These are phyloP conservation scores for Spodoptera litura DNA, from an alignment of 1,140 invertebrate species.

Conservation along the genomic window DNA sequence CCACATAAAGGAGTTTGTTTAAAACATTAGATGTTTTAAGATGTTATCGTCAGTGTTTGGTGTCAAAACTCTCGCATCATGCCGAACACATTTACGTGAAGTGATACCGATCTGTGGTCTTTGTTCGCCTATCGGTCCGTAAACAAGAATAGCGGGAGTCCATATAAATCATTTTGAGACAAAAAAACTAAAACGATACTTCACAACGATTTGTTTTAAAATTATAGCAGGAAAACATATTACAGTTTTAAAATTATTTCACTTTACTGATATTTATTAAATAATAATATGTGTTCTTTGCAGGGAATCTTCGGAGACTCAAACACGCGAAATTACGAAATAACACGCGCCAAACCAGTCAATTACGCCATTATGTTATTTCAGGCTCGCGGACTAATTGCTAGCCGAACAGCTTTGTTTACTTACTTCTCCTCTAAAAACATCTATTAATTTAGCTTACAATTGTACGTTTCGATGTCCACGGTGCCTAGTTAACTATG, in stretches of 20 bases:
- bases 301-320: conserved; percentile 23
- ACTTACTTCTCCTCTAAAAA: conserved; percentile 55
- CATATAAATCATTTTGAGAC: conserved; percentile 80
- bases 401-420: conserved; percentile 61
- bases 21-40: conserved; percentile 84
- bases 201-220: conserved; percentile 31
- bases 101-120: conserved; percentile 78
- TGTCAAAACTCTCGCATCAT: conserved; percentile 85
- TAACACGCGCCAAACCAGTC: conserved; percentile 58
- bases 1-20: conserved; percentile 84
- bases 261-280: conserved; percentile 25
- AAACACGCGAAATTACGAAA: conserved; percentile 60
- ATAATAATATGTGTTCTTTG: conserved; percentile 43
- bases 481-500: conserved; percentile 52
- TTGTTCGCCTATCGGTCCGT: conserved; percentile 77
- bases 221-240: background rate
- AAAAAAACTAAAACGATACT: conserved; percentile 54
- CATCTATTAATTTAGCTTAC: conserved; percentile 53
- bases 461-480: conserved; percentile 53
- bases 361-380: conserved; percentile 61
- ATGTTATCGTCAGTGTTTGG: conserved; percentile 82
- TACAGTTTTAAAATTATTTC: conserved; percentile 9
- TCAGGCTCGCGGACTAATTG: conserved; percentile 51
- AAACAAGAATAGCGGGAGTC: conserved; percentile 84
- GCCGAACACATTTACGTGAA: conserved; percentile 78